phyloP scores from a whole-genome alignment of 2,797 vertebrate genomes.

The Lepus townsendii region DNA sequence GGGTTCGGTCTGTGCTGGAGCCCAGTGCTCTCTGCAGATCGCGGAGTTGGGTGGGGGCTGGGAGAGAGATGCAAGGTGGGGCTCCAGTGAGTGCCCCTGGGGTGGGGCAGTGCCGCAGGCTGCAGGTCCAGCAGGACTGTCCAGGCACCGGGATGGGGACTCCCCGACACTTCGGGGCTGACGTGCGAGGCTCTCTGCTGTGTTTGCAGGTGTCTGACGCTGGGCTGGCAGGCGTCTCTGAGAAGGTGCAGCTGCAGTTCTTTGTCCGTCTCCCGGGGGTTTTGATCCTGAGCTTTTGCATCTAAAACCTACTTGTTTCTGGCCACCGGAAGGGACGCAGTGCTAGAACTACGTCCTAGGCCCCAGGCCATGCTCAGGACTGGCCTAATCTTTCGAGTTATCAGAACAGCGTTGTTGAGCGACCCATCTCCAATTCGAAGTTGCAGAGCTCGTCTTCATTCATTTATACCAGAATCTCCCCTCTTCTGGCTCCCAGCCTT shows the following conservation, averaged over 20 bases:
- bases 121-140: neutral
- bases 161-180: neutral
- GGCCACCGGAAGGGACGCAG: neutral
- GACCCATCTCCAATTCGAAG: neutral
- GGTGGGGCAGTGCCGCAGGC: too few relatives aligned
- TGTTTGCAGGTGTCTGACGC: neutral
- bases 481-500: rapidly evolving
- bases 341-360: neutral
- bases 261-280: neutral
- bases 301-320: neutral
- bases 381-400: neutral
- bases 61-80: neutral
- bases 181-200: neutral
- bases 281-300: neutral
- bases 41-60: neutral
- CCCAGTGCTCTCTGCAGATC: neutral
- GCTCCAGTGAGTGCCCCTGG: neutral
- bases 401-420: neutral
- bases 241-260: neutral
- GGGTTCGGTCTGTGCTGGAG: neutral
- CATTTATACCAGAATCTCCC: neutral
- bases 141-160: neutral
- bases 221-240: neutral
- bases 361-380: neutral
- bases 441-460: neutral